Evolutionary conservation across 2,797 vertebrate genomes (phyloP), one percentile per base, ranked within the genome.

Genomic region (Semaprochilodus insignis): DNA sequence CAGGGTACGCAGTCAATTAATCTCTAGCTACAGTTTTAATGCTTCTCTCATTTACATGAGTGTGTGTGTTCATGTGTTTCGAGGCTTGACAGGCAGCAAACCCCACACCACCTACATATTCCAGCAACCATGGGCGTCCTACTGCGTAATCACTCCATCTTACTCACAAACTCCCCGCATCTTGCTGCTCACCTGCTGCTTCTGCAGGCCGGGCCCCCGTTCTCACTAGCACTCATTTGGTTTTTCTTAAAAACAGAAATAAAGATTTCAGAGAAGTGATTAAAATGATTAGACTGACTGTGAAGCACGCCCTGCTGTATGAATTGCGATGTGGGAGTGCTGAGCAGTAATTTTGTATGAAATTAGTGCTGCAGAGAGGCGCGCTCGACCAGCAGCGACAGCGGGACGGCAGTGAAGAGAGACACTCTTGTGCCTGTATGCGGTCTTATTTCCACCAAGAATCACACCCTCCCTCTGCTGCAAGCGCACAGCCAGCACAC

Each of bases 211-310:
- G 62, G 59, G 72, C 77, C 40, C 66, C 57, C 60, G 21, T 34
- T 72, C 34, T 76, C 57, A 62, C 73, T 65, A 44, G 34, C 51
- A 60, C 78, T 81, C 73, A 63, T 71, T 80, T 74, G 70, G 65
- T n/a, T 71, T 80, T 84, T 71, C 78, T 80, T 72, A 65, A 84
- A 83, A 84, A 77, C 82, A 80, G 74, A 71, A 84, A 77, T 80
- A 77, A 48, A 77, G 78, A 57, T 77, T 84, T 80, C 83, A 57
- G 57, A 70, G 83, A 81, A 84, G 78, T 77, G 78, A 84, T 84
- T 84, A 80, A 84, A 84, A 76, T 80, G 57, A 84, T 80, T 77
- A 76, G 48, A 25, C 66, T 80, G 66, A 70, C 78, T 71, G 66
- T 40, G 66, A 73, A 71, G 78, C 73, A 72, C 48, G 75, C 59